Base-by-base conservation (phyloP, 2,113 vertebrate genomes). In the Sminthopsis crassicaudata region DNA sequence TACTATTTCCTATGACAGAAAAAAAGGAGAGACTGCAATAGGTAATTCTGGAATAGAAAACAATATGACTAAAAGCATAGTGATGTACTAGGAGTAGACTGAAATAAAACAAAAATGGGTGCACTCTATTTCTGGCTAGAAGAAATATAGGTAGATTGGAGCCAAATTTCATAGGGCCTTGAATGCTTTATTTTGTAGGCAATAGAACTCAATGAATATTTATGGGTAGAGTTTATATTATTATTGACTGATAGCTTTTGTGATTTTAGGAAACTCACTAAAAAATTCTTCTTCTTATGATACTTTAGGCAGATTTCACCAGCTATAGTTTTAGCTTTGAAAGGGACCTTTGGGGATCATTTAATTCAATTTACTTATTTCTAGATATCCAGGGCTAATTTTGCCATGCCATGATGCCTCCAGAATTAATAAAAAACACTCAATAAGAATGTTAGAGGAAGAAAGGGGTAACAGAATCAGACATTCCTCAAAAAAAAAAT, bases 301-400 rank as follows among this genome's bases (percentile, higher is more conserved):
- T 48, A 42, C 96, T 91, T 94, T 22, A 96, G 8, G 91, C 53
- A 93, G 55, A n/a, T 89, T 97, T 96, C 24, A 95, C n/a, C 93
- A 46, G 76, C 92, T 89, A 93, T 53, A 3, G 51, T 67, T 9
- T 52, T 93, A 9, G 0, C 51, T 54, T n/a, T 67, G 53, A 89
- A 84, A 84, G 16, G 11, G 67, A 23, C 36, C 0, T 84, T 84
- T 42, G 19, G 67, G 67, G 16, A 6, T 84, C 36, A 42, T 42
- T 84, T n/a, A 84, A 84, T 84, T 84, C 67, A 84, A 23, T 84
- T 7, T 84, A 19, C 67, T 42, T 19, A 84, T 42, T 84, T 84
- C 67, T 6, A 84, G 5, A 42, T 84, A 22, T 84, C 67, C 67
- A 84, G 6, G 23, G 19, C 19, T 42, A 84, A 42, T 84, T 84